Evolutionary conservation across 2,113 vertebrate species (phyloP).

Genomic region (Edolisoma coerulescens): DNA sequence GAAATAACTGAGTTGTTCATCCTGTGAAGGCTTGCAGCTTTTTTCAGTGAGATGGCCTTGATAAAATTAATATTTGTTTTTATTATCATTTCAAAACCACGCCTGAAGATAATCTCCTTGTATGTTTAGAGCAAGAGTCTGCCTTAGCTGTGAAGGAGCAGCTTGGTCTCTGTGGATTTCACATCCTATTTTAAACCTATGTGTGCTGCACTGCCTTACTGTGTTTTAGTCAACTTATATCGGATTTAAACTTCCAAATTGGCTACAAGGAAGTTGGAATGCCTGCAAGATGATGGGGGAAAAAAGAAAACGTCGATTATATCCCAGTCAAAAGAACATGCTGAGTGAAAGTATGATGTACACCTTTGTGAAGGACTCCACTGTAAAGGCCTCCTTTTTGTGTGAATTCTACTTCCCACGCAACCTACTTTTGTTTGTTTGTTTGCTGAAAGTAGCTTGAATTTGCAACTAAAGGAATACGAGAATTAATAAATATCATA

Average conservation of each 20-base stretch:
- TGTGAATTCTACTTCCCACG: not conserved
- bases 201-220: not conserved
- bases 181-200: not conserved
- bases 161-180: not conserved
- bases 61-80: not conserved
- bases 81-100: not conserved
- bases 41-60: not conserved
- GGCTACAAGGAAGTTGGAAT: not conserved
- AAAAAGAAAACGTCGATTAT: rapidly evolving
- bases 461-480: not conserved
- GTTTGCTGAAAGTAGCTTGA: not conserved
- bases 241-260: not conserved
- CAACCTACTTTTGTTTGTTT: not conserved
- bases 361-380: not conserved
- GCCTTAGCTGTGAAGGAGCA: not conserved
- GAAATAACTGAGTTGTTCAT: not conserved
- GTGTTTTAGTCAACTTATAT: rapidly evolving
- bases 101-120: not conserved
- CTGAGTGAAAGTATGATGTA: not conserved
- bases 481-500: not conserved
- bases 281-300: rapidly evolving
- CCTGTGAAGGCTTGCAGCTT: not conserved
- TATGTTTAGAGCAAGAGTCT: not conserved
- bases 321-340: not conserved
- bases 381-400: not conserved